Percentiles rank a stretch among this genome's conserved stretches.
These are phyloP conservation scores for Echinarachnius parma DNA, from an alignment of 53 echinoderm and acorn worm genomes.

Conservation along the genomic window DNA sequence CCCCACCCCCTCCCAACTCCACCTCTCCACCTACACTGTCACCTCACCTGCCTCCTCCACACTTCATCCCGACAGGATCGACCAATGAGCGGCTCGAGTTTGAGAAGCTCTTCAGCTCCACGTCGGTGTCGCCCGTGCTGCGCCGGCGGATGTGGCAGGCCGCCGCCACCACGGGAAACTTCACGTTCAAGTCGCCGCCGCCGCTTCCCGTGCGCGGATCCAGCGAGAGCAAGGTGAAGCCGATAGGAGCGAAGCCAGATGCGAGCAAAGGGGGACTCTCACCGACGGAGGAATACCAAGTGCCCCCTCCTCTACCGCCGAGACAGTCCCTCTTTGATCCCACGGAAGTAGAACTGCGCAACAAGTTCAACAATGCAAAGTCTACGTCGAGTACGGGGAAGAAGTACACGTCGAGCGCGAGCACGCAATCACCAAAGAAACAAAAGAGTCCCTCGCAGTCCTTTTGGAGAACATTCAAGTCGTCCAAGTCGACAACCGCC, in stretches of 20 bases:
- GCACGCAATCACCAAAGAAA: constrained; percentile 55
- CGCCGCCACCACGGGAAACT: constrained; percentile 37
- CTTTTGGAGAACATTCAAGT: constrained; percentile 74
- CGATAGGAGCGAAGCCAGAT: constrained; percentile 2
- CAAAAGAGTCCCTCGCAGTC: constrained; percentile 59
- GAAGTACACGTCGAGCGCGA: constrained; percentile 30
- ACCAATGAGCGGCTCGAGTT: constrained; percentile 34
- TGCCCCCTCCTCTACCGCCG: constrained; percentile 78
- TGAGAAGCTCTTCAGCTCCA: constrained; percentile 58
- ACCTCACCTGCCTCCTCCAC: constrained; percentile 48
- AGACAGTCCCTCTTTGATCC: constrained; percentile 58
- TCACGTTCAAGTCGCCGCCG: constrained; percentile 63
- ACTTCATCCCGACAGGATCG: constrained; percentile 47
- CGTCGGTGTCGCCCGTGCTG: constrained; percentile 60
- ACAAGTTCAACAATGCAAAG: constrained; percentile 31
- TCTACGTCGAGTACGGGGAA: constrained; percentile 26
- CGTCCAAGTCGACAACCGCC: constrained; percentile 34
- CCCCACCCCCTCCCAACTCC: constrained; percentile 67
- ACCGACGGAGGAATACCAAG: constrained; percentile 16
- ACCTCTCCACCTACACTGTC: constrained; percentile 18
- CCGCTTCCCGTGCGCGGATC: constrained; percentile 63
- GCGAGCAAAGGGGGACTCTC: background rate
- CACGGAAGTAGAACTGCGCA: constrained; percentile 33
- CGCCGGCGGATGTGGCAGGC: constrained; percentile 65
- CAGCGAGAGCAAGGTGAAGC: constrained; percentile 26